Evolutionary conservation across 2,797 vertebrate genomes (phyloP).

Genomic region (Hydrocynus forskahlii): DNA sequence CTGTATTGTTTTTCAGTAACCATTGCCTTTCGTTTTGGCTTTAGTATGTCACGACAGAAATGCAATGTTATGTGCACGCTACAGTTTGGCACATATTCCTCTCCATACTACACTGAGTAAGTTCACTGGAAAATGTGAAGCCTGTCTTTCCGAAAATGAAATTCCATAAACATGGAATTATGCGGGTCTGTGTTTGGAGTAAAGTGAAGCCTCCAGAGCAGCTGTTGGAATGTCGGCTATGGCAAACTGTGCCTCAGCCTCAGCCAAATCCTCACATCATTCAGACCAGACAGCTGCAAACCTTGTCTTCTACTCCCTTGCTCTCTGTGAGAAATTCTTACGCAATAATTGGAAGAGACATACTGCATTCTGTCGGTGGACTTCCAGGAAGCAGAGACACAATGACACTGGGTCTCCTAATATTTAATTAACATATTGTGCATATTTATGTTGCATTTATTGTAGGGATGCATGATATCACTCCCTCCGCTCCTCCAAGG

Average conservation of each 20-base stretch:
- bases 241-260: constrained; percentile 17
- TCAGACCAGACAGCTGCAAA: constrained; percentile 41
- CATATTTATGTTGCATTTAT: not conserved
- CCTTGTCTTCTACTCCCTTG: not conserved
- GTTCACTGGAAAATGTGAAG: not conserved
- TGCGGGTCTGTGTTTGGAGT: constrained; percentile 9
- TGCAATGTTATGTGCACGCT: too few relatives aligned
- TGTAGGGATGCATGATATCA: too few relatives aligned
- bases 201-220: constrained; percentile 1
- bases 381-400: not conserved
- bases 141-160: constrained; percentile 2
- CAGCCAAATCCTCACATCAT: constrained; percentile 30
- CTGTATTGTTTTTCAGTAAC: too few relatives aligned
- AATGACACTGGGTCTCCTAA: not conserved
- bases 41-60: too few relatives aligned
- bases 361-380: not conserved
- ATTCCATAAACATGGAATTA: not conserved
- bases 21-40: too few relatives aligned
- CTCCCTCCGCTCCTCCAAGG: too few relatives aligned
- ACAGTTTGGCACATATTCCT: too few relatives aligned
- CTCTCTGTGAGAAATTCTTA: constrained; percentile 20
- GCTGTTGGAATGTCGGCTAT: constrained; percentile 32
- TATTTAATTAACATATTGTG: not conserved
- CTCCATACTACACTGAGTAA: not conserved
- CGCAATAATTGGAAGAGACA: not conserved